Base-by-base conservation (phyloP, 2,888 invertebrate genomes). In the Galerucella nymphaeae region DNA sequence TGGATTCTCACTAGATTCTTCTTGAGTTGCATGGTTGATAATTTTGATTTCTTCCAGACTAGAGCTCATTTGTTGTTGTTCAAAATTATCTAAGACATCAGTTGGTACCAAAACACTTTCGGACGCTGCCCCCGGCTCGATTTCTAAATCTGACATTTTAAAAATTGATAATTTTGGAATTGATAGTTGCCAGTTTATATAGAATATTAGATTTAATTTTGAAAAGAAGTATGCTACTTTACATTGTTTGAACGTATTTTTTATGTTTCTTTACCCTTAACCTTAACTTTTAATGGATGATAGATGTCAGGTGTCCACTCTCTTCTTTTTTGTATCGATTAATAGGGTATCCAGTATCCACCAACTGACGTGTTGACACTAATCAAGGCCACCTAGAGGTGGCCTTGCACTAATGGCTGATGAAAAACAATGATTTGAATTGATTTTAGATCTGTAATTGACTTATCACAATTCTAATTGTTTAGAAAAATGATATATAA, bases 31-130 rank as follows among this genome's bases (percentile, higher is more conserved):
- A n/a, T 86, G 87, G 76, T 88, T 90, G 45, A 87, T 87, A 66
- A 87, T 87, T 75, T 91, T 88, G 75, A 88, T 88, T 76, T 91
- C 91, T 78, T 90, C 90, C 65, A 92, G 88, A 81, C 90, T 90
- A 11, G 90, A 89, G 81, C 89, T 90, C 89, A 92, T 90, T 83
- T 88, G 30, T 38, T 38, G 30, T 38, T 38, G 88, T 58, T 91
- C 91, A 80, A 92, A 91, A 79, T 93, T 92, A 78, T 93, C 92
- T 80, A 91, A 91, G 20, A 91, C 90, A 84, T 93, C 92, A 9
- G 92, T 91, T 1, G 93, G 91, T 66, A 93, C 90, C 55, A 94
- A 87, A 84, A 93, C 90, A 80, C 91, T 91, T 83, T 93, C 93
- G 23, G 86, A 83, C 59, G 90, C 89, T 66, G 90, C 90, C 30